Evolutionary conservation across 2,113 vertebrate genomes (phyloP).

Genomic region (Carollia perspicillata): DNA sequence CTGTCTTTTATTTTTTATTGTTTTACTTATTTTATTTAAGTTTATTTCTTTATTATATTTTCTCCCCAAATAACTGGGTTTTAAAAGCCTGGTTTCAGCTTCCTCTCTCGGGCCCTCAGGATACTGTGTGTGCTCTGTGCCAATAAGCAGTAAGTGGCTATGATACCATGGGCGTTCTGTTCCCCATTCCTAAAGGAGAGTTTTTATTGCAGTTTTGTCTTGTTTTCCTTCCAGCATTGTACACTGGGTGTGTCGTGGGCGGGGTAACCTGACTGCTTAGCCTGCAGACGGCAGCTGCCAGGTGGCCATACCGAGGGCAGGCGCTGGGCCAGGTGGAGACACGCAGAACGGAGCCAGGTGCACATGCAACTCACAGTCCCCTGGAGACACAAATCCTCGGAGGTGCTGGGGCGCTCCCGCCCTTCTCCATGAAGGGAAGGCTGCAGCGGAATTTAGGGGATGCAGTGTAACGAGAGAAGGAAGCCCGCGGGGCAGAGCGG

Average conservation of each 20-base stretch:
- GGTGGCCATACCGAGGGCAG: not conserved
- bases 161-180: accelerated
- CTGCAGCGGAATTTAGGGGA: not conserved
- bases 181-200: not conserved
- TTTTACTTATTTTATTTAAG: too few relatives aligned
- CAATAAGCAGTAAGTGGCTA: not conserved
- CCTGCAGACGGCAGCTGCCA: not conserved
- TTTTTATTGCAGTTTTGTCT: not conserved
- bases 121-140: not conserved
- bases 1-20: not conserved
- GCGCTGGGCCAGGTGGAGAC: not conserved
- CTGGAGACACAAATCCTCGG: not conserved
- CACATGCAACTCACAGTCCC: not conserved
- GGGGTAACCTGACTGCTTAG: not conserved
- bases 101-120: not conserved
- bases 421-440: not conserved
- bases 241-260: not conserved
- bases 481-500: too few relatives aligned
- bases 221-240: not conserved
- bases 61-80: not conserved
- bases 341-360: not conserved
- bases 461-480: not conserved
- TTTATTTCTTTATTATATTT: too few relatives aligned
- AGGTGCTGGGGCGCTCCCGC: not conserved
- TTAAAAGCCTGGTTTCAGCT: not conserved